Evolutionary conservation across 2,797 vertebrate species (phyloP).

Genomic region (Microcaecilia unicolor): DNA sequence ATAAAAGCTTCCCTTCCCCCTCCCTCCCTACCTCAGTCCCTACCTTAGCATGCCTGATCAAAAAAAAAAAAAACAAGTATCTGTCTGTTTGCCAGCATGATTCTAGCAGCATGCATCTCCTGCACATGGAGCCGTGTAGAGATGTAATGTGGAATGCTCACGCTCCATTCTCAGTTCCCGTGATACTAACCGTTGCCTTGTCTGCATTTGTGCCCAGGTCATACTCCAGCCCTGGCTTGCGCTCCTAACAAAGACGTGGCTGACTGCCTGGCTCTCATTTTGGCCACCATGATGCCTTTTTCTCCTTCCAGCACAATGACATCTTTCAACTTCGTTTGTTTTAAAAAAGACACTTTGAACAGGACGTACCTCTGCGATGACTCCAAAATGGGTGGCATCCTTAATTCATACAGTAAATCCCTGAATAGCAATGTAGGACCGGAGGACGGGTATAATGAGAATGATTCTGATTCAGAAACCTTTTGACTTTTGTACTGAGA

Average conservation of each 20-base stretch:
- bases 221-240: conserved; percentile 95
- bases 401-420: conserved; percentile 50
- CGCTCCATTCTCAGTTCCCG: conserved; percentile 12
- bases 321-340: conserved; percentile 78
- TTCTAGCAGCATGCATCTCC: conserved; percentile 35
- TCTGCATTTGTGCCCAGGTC: conserved; percentile 83
- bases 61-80: conserved; percentile 27
- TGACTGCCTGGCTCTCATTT: conserved; percentile 97
- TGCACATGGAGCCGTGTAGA: conserved; percentile 7
- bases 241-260: conserved; percentile 96
- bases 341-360: conserved; percentile 66
- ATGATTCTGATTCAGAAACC: conserved; percentile 90
- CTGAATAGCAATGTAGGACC: conserved; percentile 43
- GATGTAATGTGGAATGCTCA: conserved; percentile 45
- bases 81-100: conserved; percentile 42
- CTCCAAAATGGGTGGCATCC: conserved; percentile 41
- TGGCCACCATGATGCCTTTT: conserved; percentile 98
- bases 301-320: conserved; percentile 91
- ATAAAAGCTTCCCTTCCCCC: neutral
- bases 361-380: conserved; percentile 49
- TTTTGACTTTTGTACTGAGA: conserved; percentile 63
- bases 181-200: conserved; percentile 62
- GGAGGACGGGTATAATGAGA: conserved; percentile 67
- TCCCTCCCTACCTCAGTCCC: conserved; percentile 5
- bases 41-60: conserved; percentile 46